phyloP scores from a whole-genome alignment of 2,888 invertebrate species.

The Saturnia japonica region DNA sequence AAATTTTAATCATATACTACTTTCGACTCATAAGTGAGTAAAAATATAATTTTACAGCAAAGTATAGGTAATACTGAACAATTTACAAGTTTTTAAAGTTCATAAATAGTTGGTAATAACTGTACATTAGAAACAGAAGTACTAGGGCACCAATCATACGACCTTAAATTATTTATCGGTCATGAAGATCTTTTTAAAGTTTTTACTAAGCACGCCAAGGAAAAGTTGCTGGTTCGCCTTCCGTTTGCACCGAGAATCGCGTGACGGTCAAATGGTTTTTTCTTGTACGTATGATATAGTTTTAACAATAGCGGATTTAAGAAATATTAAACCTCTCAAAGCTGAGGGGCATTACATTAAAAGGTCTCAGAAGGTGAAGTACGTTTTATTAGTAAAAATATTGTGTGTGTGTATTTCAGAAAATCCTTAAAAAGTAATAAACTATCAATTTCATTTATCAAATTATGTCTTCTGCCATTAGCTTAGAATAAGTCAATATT shows the following conservation, averaged over 20 bases:
- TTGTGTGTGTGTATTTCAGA: background rate
- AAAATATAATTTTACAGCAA: background rate
- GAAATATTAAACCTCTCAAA: conserved; percentile 14
- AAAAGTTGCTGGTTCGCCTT: conserved; percentile 41
- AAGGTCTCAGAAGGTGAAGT: background rate
- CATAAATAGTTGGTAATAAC: conserved; percentile 33
- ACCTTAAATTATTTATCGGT: conserved; percentile 46
- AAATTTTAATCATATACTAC: background rate
- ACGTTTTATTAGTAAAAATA: too few species aligned
- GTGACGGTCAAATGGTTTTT: conserved; percentile 35
- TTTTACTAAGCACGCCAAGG: conserved; percentile 60
- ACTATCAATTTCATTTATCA: background rate
- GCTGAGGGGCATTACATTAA: background rate
- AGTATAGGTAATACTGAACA: background rate
- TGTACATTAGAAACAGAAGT: conserved; percentile 24
- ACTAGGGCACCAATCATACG: conserved; percentile 42
- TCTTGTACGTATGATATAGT: conserved; percentile 27
- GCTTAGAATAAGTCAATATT: too few species aligned
- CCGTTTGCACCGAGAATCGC: conserved; percentile 40
- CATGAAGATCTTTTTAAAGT: conserved; percentile 48
- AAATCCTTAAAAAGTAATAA: background rate
- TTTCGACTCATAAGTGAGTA: background rate
- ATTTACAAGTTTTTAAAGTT: conserved; percentile 4
- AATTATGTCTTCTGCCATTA: background rate
- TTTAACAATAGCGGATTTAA: conserved; percentile 27